Base-by-base conservation (phyloP, 2,888 invertebrate species). In the Andrena marginata region DNA sequence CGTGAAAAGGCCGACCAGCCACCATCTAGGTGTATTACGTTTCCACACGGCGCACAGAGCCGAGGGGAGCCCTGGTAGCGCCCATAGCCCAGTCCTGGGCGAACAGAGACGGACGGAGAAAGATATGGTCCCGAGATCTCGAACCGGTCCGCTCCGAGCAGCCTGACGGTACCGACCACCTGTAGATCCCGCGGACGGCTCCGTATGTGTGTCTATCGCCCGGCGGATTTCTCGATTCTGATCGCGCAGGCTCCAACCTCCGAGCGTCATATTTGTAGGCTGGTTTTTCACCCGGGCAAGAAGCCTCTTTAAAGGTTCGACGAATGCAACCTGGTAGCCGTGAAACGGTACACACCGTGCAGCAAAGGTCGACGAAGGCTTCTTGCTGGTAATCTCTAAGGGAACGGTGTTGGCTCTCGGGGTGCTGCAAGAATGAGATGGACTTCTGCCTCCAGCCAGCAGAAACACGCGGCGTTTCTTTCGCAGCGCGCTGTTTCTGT, bases 1-100 rank as follows among this genome's bases (percentile, higher is more conserved):
- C 68, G 68, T 74, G 77, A 64, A 74, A 78, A 77, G 76, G 20
- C 76, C 73, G 77, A 74, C 71, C 48, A 75, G 60, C 64, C 79
- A 67, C 74, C 81, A 81, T 70, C 87, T 75, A 77, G 77, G 85
- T 56, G 56, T 89, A 90, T 89, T 89, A 89, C 90, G 83, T 89
- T 89, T 89, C 89, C 84, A 68, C 79, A 60, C 59, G 85, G 69
- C 63, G 60, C 73, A 68, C 71, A 60, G 48, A 23, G 31, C 54
- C 31, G 5, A 42, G 42, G 16, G 42, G 42, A 42, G 42, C 56
- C 60, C 49, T 85, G 68, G 85, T 73, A 71, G 82, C 82, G 77
- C 77, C 76, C 82, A 69, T 77, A 68, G 71, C n/a, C 60, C 26
- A 10, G 26, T 65, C n/a, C 51, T 33, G 13, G 20, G 74, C 48